phyloP scores from a whole-genome alignment of 2,888 invertebrate species.

The Rhagonycha fulva region DNA sequence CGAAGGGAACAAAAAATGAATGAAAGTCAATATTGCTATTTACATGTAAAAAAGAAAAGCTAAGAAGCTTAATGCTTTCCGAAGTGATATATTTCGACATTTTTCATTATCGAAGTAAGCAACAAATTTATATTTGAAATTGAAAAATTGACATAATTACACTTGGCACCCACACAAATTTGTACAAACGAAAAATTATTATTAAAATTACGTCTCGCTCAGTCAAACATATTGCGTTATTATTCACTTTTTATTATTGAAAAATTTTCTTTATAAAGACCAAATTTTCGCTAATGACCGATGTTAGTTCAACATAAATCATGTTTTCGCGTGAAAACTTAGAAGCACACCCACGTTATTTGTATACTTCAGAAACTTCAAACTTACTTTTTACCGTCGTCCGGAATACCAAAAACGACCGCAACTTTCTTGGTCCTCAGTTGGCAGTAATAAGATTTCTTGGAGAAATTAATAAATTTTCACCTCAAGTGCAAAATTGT shows the following conservation, averaged over 20 bases:
- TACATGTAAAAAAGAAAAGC: constrained; percentile 16
- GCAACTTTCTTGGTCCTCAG: neutral
- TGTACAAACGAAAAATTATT: constrained; percentile 19
- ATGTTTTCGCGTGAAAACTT: neutral
- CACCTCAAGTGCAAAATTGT: neutral
- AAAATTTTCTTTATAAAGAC: neutral
- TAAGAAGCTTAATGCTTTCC: constrained; percentile 41
- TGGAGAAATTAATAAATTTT: neutral
- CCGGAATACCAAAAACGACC: neutral
- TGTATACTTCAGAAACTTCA: neutral
- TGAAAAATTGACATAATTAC: constrained; percentile 45
- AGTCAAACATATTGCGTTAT: neutral
- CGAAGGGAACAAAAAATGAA: neutral
- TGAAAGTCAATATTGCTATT: neutral
- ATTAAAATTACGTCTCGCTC: neutral
- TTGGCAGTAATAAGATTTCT: neutral
- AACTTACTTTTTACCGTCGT: neutral
- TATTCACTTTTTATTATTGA: neutral
- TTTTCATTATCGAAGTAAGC: constrained; percentile 45
- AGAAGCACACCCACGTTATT: neutral
- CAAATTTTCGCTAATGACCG: neutral
- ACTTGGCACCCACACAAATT: constrained; percentile 20
- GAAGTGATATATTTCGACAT: constrained; percentile 46
- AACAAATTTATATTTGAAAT: constrained; percentile 45
- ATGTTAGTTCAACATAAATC: neutral